Evolutionary conservation across 30 jellyfish, hydroid and myxozoan species (phyloP).

Genomic region (Turritopsis dohrnii): DNA sequence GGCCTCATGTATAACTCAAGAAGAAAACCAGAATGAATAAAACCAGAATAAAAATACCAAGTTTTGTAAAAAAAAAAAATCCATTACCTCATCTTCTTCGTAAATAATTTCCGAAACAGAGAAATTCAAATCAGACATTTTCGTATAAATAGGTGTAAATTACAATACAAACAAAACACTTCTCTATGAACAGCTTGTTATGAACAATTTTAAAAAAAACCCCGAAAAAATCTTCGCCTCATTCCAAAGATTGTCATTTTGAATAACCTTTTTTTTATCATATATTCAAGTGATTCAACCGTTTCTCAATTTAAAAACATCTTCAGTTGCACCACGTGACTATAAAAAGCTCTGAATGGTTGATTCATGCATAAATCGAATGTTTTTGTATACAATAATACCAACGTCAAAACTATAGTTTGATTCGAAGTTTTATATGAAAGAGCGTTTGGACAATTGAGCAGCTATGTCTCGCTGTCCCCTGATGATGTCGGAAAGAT

Average conservation of each 20-base stretch:
- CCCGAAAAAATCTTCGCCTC: not conserved
- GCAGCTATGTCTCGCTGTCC: not conserved
- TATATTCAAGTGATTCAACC: not conserved
- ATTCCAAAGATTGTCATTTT: not conserved
- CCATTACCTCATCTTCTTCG: not conserved
- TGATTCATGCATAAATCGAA: not conserved
- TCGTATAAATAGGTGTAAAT: not conserved
- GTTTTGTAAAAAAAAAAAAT: too few species aligned
- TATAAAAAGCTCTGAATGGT: not conserved
- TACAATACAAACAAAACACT: not conserved
- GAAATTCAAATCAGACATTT: not conserved
- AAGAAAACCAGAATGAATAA: too few species aligned
- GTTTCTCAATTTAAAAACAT: not conserved
- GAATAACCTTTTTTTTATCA: not conserved
- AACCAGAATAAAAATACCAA: too few species aligned
- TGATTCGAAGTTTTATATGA: too few species aligned
- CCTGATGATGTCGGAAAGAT: not conserved
- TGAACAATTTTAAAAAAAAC: too few species aligned
- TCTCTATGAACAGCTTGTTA: too few species aligned
- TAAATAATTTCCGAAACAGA: not conserved
- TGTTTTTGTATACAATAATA: not conserved
- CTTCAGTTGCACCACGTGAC: not conserved
- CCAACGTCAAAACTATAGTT: not conserved
- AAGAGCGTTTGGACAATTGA: not conserved
- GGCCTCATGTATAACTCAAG: too few species aligned